Conservation (phyloP, 2,113 vertebrate species). For the Anser cygnoides region DNA sequence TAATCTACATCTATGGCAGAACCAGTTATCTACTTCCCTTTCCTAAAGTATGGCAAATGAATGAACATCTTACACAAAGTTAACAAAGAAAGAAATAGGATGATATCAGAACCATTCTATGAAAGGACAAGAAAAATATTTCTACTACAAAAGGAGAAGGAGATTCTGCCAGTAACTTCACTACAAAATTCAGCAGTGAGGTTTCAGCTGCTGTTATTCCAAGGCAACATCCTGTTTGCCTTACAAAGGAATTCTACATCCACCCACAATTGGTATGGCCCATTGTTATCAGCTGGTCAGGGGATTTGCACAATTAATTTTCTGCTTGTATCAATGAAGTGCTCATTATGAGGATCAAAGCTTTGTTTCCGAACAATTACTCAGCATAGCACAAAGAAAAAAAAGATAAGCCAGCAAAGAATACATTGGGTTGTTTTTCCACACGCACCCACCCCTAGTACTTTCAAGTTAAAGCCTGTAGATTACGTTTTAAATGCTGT, state of each 20-base stretch:
- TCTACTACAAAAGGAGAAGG: background rate
- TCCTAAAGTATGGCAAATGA: background rate
- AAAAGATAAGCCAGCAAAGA: background rate
- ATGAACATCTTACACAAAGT: background rate
- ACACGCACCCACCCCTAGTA: too few relatives aligned
- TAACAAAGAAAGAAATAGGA: background rate
- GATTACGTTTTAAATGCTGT: background rate
- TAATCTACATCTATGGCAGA: background rate
- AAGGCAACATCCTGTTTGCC: background rate
- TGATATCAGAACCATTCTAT: background rate
- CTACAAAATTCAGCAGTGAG: background rate
- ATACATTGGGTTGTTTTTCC: background rate
- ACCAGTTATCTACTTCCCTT: background rate
- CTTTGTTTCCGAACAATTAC: background rate
- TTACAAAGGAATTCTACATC: background rate
- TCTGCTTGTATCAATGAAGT: background rate
- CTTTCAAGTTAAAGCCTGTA: background rate
- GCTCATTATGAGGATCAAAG: background rate
- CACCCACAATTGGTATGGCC: fast-evolving
- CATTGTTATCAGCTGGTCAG: too few relatives aligned
- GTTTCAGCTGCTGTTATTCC: background rate
- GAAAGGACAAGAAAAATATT: background rate
- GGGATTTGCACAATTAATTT: background rate
- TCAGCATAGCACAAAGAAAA: background rate
- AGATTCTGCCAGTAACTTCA: background rate